A percentile compares a stretch with the other conserved stretches of the same genome.
phyloP scores from a whole-genome alignment of 2,888 invertebrate species.

The Coleophora deauratella region DNA sequence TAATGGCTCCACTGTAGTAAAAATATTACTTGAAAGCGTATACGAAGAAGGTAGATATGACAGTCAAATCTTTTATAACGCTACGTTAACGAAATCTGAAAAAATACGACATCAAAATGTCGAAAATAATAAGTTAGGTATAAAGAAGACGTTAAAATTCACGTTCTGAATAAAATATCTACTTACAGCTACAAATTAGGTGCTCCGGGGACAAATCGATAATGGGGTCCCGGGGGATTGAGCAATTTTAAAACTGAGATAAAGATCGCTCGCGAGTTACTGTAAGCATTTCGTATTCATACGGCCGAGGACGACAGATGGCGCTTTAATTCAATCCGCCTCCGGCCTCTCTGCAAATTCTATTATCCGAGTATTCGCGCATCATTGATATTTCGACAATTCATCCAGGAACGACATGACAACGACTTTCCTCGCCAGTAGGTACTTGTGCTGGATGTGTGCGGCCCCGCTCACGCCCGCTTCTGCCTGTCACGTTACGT shows the following conservation, averaged over 20 bases:
- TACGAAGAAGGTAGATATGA: slow-evolving; percentile 14
- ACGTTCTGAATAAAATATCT: slow-evolving; percentile 54
- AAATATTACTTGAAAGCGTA: slow-evolving; percentile 36
- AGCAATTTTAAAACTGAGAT: slow-evolving; percentile 73
- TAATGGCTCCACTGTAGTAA: slow-evolving; percentile 37
- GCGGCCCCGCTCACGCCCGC: slow-evolving; percentile 3
- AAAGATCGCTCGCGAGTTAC: slow-evolving; percentile 62
- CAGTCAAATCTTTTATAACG: slow-evolving; percentile 12
- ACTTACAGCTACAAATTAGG: slow-evolving; percentile 59
- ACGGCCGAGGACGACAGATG: slow-evolving; percentile 68
- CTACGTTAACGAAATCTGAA: not conserved
- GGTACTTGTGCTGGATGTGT: slow-evolving; percentile 26
- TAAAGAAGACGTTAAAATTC: slow-evolving; percentile 40
- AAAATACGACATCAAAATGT: not conserved
- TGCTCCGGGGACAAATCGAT: slow-evolving; percentile 65
- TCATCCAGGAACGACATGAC: slow-evolving; percentile 40
- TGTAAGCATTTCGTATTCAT: slow-evolving; percentile 70
- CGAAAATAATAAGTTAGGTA: slow-evolving; percentile 6
- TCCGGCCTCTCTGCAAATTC: slow-evolving; percentile 69
- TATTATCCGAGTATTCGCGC: slow-evolving; percentile 70
- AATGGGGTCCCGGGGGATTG: slow-evolving; percentile 58
- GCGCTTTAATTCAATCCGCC: slow-evolving; percentile 70
- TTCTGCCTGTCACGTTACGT: not conserved
- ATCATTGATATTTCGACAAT: slow-evolving; percentile 73
- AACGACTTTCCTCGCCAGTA: slow-evolving; percentile 12